Conservation (phyloP, 2,888 invertebrate genomes). For the Cremastinae sp. region DNA sequence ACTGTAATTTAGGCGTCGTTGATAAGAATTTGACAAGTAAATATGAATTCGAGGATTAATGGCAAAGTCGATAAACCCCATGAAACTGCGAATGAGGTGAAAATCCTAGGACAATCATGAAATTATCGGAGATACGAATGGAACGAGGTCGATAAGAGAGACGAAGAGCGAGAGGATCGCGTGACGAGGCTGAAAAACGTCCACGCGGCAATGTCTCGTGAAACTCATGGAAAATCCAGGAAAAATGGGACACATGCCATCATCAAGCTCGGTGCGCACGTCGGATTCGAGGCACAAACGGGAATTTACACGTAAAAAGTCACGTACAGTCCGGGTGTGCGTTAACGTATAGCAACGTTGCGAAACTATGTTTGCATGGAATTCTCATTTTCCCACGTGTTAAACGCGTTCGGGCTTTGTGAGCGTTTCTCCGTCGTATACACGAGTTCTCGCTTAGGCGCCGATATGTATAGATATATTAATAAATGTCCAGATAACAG, state of each 20-base stretch:
- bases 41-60: no score
- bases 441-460: constrained; percentile 14
- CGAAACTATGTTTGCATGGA: constrained; percentile 52
- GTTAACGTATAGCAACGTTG: constrained; percentile 18
- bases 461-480: constrained; percentile 20
- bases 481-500: constrained; percentile 28
- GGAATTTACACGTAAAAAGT: neutral
- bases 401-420: constrained; percentile 31
- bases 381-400: constrained; percentile 54
- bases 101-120: neutral
- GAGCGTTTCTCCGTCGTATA: constrained; percentile 29
- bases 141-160: constrained; percentile 37
- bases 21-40: no score
- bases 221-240: constrained; percentile 36
- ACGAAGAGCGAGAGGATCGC: constrained; percentile 18
- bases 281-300: constrained; percentile 30
- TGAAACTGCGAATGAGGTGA: neutral
- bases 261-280: constrained; percentile 10
- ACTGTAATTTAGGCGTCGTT: no score
- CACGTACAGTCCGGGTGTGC: neutral
- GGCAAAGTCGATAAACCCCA: no score
- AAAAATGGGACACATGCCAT: constrained; percentile 30
- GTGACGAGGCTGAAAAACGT: constrained; percentile 38
- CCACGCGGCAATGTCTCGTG: constrained; percentile 19
- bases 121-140: constrained; percentile 4